Evolutionary conservation across 2,888 invertebrate genomes (phyloP), one percentile per base, ranked within the genome.

Genomic region (Drepana falcataria): DNA sequence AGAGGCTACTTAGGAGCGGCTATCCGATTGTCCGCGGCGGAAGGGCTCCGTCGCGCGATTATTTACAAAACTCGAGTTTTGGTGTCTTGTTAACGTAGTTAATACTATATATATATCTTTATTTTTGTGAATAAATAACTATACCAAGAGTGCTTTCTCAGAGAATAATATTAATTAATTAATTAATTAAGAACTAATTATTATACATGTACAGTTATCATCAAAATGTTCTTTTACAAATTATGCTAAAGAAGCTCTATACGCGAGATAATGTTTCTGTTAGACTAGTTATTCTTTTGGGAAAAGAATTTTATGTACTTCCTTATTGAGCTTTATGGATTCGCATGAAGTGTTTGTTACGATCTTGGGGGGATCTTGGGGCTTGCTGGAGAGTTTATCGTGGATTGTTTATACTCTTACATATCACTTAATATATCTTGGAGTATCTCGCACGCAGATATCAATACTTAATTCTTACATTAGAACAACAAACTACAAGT

Each of bases 281-380:
- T 79, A 77, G 71, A 67, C 69, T 65, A 70, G 89, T 89, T 89
- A 89, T 89, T 89, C 89, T 89, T 89, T 89, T 89, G 64, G 84
- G 85, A 89, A 89, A 89, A 89, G 89, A 89, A 89, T 79, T 87
- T 84, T 85, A 75, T 75, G 68, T 76, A 80, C 80, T 84, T 83
- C 79, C 79, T 80, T 72, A 69, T 70, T 69, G 72, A 74, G 77
- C 74, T 83, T 79, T 81, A 81, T 77, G 73, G 71, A 65, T 77
- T 77, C 75, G 59, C 56, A 61, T 62, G 60, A 59, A 61, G 63
- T 57, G 55, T 62, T 64, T 60, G 59, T 66, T 64, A 61, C 55
- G 58, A 60, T 64, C n/a, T n/a, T n/a, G n/a, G n/a, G n/a, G 41
- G 37, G 40, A 59, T 57, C 58, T 63, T 55, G 63, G 51, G 54